Conservation (phyloP, 2,113 vertebrate species). For the Protobothrops flavoviridis region DNA sequence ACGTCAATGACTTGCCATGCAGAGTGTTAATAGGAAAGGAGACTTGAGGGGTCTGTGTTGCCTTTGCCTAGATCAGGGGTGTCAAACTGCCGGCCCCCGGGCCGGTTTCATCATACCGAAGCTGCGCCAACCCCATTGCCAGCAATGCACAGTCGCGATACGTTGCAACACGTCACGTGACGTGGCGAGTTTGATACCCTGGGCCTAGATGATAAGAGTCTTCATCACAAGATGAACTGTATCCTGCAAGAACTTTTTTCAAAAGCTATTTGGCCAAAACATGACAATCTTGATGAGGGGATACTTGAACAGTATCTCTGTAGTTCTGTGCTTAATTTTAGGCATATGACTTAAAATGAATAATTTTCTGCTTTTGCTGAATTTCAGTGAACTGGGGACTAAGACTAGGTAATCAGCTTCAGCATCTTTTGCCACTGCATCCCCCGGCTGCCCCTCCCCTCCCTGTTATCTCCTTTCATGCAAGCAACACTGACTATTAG, state of each 20-base stretch:
- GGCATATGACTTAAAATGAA: not conserved
- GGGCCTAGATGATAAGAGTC: not conserved
- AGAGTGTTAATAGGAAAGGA: not conserved
- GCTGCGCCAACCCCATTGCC: too few relatives aligned
- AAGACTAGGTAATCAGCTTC: not conserved
- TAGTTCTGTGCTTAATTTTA: not conserved
- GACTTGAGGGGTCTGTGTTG: not conserved
- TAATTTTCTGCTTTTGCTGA: not conserved
- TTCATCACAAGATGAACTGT: not conserved
- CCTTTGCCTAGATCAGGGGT: not conserved
- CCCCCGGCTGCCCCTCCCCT: not conserved
- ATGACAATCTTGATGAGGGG: not conserved
- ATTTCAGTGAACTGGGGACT: not conserved
- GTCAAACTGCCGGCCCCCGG: too few relatives aligned
- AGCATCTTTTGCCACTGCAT: not conserved
- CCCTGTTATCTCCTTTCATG: not conserved
- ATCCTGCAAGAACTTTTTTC: not conserved
- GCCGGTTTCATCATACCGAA: too few relatives aligned
- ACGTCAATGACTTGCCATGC: not conserved
- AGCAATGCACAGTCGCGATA: too few relatives aligned
- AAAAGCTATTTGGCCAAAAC: not conserved
- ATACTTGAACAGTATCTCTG: not conserved
- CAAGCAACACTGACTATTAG: not conserved
- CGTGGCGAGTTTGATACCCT: too few relatives aligned
- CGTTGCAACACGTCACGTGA: too few relatives aligned